A percentile compares a stretch with the other conserved stretches of the same genome.
Conservation (phyloP, 2,888 invertebrate species). For the Melinaea marsaeus region DNA sequence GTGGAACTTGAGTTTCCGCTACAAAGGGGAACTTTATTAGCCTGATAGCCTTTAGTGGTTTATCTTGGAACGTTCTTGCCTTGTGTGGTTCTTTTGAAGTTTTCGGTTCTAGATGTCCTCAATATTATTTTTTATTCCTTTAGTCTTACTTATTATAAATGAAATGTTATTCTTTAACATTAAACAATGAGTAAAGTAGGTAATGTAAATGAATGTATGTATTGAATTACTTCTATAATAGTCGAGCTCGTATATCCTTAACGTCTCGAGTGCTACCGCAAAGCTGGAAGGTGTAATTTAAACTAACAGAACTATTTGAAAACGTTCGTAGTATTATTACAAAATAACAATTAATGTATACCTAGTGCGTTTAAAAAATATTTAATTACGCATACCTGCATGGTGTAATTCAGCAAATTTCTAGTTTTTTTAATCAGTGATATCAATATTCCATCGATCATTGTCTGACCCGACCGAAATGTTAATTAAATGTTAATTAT, state of each 20-base stretch:
- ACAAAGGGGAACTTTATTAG: constrained; percentile 7
- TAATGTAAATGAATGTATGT: constrained; percentile 1
- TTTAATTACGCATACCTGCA: no score
- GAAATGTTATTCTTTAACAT: neutral
- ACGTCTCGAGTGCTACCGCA: constrained; percentile 4
- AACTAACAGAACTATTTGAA: constrained; percentile 2
- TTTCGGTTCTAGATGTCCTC: neutral
- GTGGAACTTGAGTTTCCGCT: constrained; percentile 21
- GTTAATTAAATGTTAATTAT: no score
- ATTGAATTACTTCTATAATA: constrained; percentile 2
- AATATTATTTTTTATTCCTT: neutral
- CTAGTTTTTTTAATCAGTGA: no score
- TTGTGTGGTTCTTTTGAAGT: constrained; percentile 1
- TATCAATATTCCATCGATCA: no score
- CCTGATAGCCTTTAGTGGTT: constrained; percentile 6
- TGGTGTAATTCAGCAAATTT: no score
- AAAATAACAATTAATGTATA: neutral
- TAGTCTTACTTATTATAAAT: neutral
- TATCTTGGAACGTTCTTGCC: constrained; percentile 3
- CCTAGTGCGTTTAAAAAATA: no score
- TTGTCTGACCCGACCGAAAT: no score
- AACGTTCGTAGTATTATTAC: neutral
- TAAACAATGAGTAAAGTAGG: neutral
- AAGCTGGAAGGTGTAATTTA: constrained; percentile 8
- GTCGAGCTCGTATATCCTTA: constrained; percentile 1